These are phyloP conservation scores for Hirtodrosophila confusa DNA, from an alignment of 2,888 invertebrate species.

Conservation along the genomic window DNA sequence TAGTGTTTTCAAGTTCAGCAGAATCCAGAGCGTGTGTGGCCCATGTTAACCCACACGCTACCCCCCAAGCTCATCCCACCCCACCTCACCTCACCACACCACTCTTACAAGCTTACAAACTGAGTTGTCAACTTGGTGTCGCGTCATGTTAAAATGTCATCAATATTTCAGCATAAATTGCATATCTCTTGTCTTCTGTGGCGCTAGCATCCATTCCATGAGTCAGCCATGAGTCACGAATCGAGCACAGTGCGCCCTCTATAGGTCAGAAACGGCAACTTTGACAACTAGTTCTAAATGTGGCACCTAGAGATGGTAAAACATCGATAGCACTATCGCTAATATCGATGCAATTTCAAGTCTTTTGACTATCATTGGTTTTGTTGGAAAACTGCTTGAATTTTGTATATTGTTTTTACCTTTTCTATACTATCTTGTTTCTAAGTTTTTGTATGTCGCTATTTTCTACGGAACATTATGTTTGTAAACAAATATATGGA, in stretches of 20 bases:
- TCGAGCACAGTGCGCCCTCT: constrained; percentile 30
- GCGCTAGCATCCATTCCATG: constrained; percentile 37
- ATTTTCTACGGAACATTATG: too few relatives aligned
- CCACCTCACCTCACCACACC: background rate
- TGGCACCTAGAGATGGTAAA: too few relatives aligned
- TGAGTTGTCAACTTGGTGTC: constrained; percentile 28
- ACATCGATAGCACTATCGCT: too few relatives aligned
- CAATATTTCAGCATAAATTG: constrained; percentile 63
- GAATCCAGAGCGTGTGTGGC: constrained; percentile 71
- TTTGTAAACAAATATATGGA: too few relatives aligned
- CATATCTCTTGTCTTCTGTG: constrained; percentile 19
- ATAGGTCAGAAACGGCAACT: constrained; percentile 22
- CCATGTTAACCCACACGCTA: constrained; percentile 34
- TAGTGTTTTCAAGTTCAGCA: constrained; percentile 69
- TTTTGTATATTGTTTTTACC: too few relatives aligned
- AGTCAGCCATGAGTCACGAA: constrained; percentile 47
- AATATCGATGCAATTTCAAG: too few relatives aligned
- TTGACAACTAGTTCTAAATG: too few relatives aligned
- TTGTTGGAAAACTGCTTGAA: too few relatives aligned
- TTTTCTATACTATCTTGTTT: too few relatives aligned
- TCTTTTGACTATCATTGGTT: too few relatives aligned
- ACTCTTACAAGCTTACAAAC: background rate
- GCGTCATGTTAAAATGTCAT: constrained; percentile 62
- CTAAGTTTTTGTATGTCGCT: too few relatives aligned
- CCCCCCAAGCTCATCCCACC: background rate